Conservation (phyloP, 2,888 invertebrate species). For the Aromia moschata region DNA sequence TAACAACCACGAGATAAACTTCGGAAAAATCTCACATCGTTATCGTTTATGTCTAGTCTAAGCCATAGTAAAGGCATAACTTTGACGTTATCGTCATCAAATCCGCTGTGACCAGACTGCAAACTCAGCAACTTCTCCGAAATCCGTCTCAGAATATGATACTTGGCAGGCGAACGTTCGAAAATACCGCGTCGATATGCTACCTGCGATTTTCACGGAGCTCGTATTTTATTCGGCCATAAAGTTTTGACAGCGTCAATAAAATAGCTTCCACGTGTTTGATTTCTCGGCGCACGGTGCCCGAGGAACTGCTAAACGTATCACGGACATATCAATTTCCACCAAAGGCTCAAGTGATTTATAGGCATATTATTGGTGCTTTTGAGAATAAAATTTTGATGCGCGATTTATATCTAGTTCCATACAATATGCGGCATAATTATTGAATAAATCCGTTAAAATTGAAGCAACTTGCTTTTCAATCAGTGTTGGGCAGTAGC, state of each 20-base stretch:
- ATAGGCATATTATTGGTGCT: neutral
- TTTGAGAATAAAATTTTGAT: neutral
- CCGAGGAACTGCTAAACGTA: neutral
- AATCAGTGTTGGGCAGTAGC: too few species aligned
- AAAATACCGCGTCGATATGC: too few species aligned
- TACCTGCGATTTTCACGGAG: neutral
- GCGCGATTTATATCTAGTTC: neutral
- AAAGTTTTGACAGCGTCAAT: slow-evolving; percentile 6
- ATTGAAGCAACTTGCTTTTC: neutral
- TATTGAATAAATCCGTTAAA: neutral
- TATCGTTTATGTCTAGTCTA: too few species aligned
- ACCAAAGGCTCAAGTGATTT: neutral
- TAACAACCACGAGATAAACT: too few species aligned
- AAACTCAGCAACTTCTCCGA: too few species aligned
- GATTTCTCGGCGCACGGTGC: slow-evolving; percentile 1
- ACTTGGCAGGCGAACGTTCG: too few species aligned
- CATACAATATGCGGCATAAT: neutral
- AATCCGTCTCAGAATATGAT: too few species aligned
- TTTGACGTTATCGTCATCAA: too few species aligned
- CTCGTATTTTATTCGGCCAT: neutral
- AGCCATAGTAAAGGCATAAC: too few species aligned
- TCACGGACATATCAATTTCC: slow-evolving; percentile 6
- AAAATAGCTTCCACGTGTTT: slow-evolving; percentile 10
- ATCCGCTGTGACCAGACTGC: too few species aligned
- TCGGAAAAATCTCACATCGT: too few species aligned